These are phyloP conservation scores for Phortica variegata DNA, from an alignment of 1,140 invertebrate genomes.

Conservation along the genomic window DNA sequence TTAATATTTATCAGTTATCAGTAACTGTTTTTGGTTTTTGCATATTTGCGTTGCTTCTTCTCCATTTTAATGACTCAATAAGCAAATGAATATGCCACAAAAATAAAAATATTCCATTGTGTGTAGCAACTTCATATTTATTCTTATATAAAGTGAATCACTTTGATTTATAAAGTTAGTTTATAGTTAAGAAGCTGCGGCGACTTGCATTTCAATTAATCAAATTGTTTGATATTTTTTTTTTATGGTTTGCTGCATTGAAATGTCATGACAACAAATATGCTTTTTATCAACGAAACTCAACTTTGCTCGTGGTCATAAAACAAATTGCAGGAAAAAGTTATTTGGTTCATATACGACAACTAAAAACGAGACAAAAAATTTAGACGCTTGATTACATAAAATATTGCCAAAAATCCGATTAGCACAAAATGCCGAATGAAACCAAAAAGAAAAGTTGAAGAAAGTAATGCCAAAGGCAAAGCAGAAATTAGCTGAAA, in stretches of 20 bases:
- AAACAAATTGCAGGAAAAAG: not conserved
- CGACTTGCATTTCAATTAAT: too few species aligned
- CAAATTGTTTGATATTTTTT: slow-evolving; percentile 9
- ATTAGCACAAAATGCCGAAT: too few species aligned
- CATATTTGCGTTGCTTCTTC: slow-evolving; percentile 19
- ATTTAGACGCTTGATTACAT: not conserved
- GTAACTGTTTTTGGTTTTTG: slow-evolving; percentile 9
- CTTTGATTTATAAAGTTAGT: not conserved
- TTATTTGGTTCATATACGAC: not conserved
- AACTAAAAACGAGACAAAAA: not conserved
- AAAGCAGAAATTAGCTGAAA: not conserved
- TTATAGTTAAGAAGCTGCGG: slow-evolving; percentile 9
- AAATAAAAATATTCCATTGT: slow-evolving; percentile 38
- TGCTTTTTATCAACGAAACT: slow-evolving; percentile 3
- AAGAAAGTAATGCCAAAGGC: too few species aligned
- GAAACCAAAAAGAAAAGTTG: too few species aligned
- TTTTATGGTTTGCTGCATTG: too few species aligned
- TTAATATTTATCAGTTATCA: slow-evolving; percentile 50
- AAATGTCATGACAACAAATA: too few species aligned
- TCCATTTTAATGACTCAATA: slow-evolving; percentile 6
- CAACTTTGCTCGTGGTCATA: slow-evolving; percentile 15
- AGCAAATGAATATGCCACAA: slow-evolving; percentile 7
- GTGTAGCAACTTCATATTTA: slow-evolving; percentile 10
- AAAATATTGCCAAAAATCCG: too few species aligned
- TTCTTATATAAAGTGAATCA: slow-evolving; percentile 12